Evolutionary conservation across 1,140 invertebrate species (phyloP).

Genomic region (Ceratina calcarata): DNA sequence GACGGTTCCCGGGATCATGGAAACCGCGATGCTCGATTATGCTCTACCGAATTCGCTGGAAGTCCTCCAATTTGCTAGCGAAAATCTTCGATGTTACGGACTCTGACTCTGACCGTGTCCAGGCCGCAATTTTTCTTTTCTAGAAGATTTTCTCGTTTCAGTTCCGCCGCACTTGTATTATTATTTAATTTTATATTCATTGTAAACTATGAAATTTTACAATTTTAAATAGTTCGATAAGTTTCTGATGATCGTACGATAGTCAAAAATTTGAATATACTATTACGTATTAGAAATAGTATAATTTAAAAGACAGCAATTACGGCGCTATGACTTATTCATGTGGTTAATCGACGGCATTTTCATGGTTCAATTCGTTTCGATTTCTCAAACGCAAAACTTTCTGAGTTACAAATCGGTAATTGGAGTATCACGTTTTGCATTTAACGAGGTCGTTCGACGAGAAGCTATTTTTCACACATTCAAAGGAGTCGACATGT

Average conservation of each 20-base stretch:
- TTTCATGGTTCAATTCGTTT: not conserved
- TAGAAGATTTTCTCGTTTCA: too few relatives aligned
- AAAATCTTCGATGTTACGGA: conserved; percentile 23
- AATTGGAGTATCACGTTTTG: not conserved
- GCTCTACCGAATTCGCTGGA: conserved; percentile 46
- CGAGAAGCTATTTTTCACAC: conserved; percentile 9
- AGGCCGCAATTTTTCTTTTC: not conserved
- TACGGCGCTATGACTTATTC: too few relatives aligned
- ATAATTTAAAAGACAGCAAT: too few relatives aligned
- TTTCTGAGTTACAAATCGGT: not conserved
- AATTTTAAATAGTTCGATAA: too few relatives aligned
- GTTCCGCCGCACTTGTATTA: too few relatives aligned
- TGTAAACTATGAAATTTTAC: too few relatives aligned
- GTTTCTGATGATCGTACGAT: too few relatives aligned
- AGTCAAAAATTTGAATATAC: too few relatives aligned
- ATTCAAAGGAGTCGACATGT: not conserved
- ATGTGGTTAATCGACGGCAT: too few relatives aligned
- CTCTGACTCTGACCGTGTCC: not conserved
- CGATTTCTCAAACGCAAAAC: not conserved
- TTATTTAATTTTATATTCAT: too few relatives aligned
- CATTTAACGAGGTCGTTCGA: conserved; percentile 19
- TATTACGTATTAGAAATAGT: too few relatives aligned
- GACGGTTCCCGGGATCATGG: conserved; percentile 62
- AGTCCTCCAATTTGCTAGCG: conserved; percentile 42
- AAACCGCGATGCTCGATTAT: conserved; percentile 55